Evolutionary conservation across 2,797 vertebrate genomes (phyloP).

Genomic region (Sparus aurata): DNA sequence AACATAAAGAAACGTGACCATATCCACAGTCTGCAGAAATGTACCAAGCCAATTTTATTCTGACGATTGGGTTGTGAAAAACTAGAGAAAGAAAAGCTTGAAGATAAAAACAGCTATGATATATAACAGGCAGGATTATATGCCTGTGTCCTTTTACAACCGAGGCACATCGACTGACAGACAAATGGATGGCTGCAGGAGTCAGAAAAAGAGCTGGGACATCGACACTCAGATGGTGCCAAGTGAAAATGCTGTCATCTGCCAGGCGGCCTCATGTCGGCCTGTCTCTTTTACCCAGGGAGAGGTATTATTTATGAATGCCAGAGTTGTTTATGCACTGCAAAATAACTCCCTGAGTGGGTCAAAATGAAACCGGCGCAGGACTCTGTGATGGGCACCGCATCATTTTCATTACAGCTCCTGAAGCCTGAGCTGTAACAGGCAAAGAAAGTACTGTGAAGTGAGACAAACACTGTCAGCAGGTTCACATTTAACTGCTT

Average conservation of each 20-base stretch:
- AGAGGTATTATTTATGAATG: constrained; percentile 59
- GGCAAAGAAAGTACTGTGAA: constrained; percentile 28
- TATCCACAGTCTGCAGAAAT: no score
- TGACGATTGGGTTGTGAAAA: no score
- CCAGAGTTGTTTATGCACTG: constrained; percentile 55
- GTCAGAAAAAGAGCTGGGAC: constrained; percentile 21
- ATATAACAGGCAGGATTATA: background rate
- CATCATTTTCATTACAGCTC: constrained; percentile 49
- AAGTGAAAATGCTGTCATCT: constrained; percentile 35
- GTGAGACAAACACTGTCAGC: constrained; percentile 26
- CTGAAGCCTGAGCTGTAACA: constrained; percentile 21
- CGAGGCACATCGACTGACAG: background rate
- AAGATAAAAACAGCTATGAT: background rate
- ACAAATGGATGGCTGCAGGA: constrained; percentile 32
- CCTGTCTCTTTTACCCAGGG: constrained; percentile 35
- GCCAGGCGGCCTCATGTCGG: constrained; percentile 38
- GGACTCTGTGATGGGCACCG: constrained; percentile 24
- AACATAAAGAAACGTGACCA: no score
- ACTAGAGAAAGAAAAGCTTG: constrained; percentile 3
- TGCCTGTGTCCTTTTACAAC: constrained; percentile 21
- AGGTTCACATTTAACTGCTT: constrained; percentile 12
- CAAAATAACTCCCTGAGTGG: constrained; percentile 52
- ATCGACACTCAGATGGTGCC: constrained; percentile 12
- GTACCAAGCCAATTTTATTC: no score
- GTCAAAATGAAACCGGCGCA: constrained; percentile 42